Evolutionary conservation across 92 coral and sea anemone genomes (phyloP).

Genomic region (Porites lobata): DNA sequence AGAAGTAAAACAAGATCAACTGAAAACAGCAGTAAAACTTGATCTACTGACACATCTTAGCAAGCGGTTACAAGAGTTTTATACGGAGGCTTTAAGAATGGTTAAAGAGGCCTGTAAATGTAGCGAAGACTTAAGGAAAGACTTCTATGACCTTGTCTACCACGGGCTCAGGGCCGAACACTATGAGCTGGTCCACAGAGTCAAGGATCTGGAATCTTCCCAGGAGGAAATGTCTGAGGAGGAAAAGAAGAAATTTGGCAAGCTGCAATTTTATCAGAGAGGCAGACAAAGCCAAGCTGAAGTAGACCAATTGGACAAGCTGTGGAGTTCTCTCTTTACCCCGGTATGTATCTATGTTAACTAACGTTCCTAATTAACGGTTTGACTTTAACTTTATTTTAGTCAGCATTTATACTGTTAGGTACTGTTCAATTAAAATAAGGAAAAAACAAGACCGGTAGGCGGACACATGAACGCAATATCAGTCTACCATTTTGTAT

Average conservation of each 20-base stretch:
- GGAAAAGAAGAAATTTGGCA: background rate
- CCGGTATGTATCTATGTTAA: background rate
- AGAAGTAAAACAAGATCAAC: conserved; percentile 4
- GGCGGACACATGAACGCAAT: too few species aligned
- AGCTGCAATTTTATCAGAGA: background rate
- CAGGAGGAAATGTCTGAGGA: background rate
- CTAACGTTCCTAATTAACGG: too few species aligned
- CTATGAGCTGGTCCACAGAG: conserved; percentile 21
- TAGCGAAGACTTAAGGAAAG: conserved; percentile 11
- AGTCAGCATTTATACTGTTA: too few species aligned
- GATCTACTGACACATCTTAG: too few species aligned
- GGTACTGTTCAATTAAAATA: too few species aligned
- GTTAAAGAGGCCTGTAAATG: background rate
- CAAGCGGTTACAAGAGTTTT: too few species aligned
- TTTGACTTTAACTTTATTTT: too few species aligned
- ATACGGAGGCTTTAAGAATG: background rate
- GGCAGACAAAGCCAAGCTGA: conserved; percentile 17
- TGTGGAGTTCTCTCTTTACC: background rate
- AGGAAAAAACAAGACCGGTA: too few species aligned
- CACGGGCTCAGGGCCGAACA: conserved; percentile 27
- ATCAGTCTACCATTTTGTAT: too few species aligned
- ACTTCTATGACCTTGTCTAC: conserved; percentile 7
- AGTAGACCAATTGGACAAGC: background rate
- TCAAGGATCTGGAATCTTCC: background rate
- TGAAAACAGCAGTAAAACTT: background rate